phyloP scores from a whole-genome alignment of 2,888 invertebrate species.

The Keiferia lycopersicella region DNA sequence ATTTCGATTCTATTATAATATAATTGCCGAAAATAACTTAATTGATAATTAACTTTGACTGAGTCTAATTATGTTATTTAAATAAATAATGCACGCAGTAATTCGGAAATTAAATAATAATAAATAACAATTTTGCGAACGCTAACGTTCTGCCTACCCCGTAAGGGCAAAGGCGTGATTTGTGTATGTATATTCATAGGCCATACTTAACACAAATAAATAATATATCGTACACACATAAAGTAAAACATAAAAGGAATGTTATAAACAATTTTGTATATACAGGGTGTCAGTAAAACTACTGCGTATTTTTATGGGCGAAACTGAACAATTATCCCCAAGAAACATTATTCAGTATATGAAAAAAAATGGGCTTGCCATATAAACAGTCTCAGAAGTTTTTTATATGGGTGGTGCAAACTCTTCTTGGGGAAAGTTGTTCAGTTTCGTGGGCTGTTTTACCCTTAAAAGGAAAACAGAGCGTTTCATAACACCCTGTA shows the following conservation, averaged over 20 bases:
- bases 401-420: too few species aligned
- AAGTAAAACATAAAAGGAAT: slow-evolving; percentile 4
- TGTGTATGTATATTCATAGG: too few species aligned
- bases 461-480: too few species aligned
- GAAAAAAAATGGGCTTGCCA: too few species aligned
- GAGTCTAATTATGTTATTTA: not conserved
- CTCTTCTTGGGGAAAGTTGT: too few species aligned
- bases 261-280: not conserved
- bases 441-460: too few species aligned
- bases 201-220: not conserved
- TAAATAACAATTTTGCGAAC: too few species aligned
- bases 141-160: too few species aligned
- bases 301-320: too few species aligned
- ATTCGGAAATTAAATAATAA: not conserved
- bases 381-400: too few species aligned
- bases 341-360: not conserved
- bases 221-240: not conserved
- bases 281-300: not conserved
- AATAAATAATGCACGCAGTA: not conserved
- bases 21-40: not conserved
- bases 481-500: too few species aligned
- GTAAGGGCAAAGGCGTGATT: too few species aligned
- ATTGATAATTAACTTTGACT: not conserved
- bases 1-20: not conserved
- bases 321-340: not conserved